Base-by-base conservation (phyloP, 2,797 vertebrate species). In the Natrix natrix region DNA sequence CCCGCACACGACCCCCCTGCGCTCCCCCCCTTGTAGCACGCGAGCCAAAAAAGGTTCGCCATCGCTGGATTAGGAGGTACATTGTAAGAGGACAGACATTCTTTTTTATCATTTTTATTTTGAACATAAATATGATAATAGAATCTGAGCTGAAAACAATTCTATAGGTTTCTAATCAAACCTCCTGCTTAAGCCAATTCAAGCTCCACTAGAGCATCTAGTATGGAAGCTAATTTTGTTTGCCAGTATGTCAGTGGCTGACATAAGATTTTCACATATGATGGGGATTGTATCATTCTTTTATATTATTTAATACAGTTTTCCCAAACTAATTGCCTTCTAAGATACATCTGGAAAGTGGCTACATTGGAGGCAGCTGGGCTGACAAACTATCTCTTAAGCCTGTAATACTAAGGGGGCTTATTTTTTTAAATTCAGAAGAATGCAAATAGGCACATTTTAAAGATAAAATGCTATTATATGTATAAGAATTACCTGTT, bases 21-120 rank as follows among this genome's bases (percentile, higher is more conserved):
- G n/a, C n/a, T n/a, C n/a, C n/a, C n/a, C n/a, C n/a, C n/a, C n/a
- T n/a, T n/a, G n/a, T n/a, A n/a, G n/a, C n/a, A n/a, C n/a, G n/a
- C n/a, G n/a, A n/a, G n/a, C n/a, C n/a, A n/a, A n/a, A n/a, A n/a
- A n/a, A n/a, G n/a, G n/a, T n/a, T n/a, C n/a, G n/a, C n/a, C n/a
- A n/a, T n/a, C n/a, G n/a, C 48, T 28, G 57, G 32, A 87, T 56
- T 59, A 74, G n/a, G 66, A 89, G 90, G 56, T 43, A 60, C 16
- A 78, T 90, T 89, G 48, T 63, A 69, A 88, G 61, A 94, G 86
- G 92, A 92, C 88, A 60, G 5, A 54, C 37, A 37, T 48, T 83
- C 10, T 48, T 48, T 48, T 78, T 43, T 83, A 78, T 43, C 74
- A 78, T 78, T 78, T 22, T 78, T 63, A 8, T 57, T 5, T 20